Conservation (phyloP, 1,140 invertebrate genomes). For the Drosophila hydei region DNA sequence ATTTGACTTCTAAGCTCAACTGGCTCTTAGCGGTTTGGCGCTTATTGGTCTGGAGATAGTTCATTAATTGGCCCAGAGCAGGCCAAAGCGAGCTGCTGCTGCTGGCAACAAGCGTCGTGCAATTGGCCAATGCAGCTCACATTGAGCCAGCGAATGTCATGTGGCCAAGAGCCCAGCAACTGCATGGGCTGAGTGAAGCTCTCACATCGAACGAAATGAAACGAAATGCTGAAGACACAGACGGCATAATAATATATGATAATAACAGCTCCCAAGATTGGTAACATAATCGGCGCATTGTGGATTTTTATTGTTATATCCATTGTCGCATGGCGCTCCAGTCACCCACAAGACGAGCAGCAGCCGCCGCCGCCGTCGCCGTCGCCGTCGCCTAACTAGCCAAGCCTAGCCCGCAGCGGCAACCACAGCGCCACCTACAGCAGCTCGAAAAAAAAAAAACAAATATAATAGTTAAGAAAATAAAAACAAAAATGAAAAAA, state of each 20-base stretch:
- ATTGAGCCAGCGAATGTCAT: slow-evolving; percentile 33
- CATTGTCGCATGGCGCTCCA: slow-evolving; percentile 59
- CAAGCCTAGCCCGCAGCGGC: slow-evolving; percentile 17
- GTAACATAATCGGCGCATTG: slow-evolving; percentile 77
- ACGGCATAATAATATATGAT: slow-evolving; percentile 41
- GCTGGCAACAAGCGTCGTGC: too few relatives aligned
- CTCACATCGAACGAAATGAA: slow-evolving; percentile 17
- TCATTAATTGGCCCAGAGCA: slow-evolving; percentile 4
- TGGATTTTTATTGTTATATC: slow-evolving; percentile 67
- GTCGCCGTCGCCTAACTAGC: slow-evolving; percentile 18
- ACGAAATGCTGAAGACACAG: slow-evolving; percentile 13
- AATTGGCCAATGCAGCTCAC: slow-evolving; percentile 27
- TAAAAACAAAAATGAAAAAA: slow-evolving; percentile 47
- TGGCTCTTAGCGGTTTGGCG: too few relatives aligned
- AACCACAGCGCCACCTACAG: slow-evolving; percentile 2
- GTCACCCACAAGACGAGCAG: slow-evolving; percentile 41
- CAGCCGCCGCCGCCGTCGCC: neutral
- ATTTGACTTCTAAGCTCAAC: too few relatives aligned
- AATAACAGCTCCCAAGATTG: slow-evolving; percentile 70
- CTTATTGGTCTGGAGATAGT: neutral
- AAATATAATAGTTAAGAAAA: slow-evolving; percentile 20
- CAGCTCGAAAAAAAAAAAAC: slow-evolving; percentile 3
- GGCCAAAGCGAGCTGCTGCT: neutral
- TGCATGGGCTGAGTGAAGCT: slow-evolving; percentile 5
- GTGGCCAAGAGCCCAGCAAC: slow-evolving; percentile 21